Evolutionary conservation across 64 coral and sea anemone species (phyloP), one percentile per base, ranked within the genome.

Genomic region (Exaiptasia diaphana): DNA sequence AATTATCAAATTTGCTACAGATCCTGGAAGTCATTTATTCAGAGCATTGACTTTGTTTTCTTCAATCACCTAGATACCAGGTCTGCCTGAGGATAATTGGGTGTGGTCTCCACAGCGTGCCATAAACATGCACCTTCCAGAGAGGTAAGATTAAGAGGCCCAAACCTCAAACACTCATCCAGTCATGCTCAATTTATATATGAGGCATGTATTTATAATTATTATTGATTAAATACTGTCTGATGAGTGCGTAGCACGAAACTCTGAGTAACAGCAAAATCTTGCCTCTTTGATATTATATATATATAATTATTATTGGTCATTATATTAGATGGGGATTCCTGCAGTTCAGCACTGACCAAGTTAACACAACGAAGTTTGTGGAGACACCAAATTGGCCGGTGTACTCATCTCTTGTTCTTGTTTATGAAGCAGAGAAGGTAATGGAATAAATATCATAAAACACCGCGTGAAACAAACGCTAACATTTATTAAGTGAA

Each of bases 21-120:
- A n/a, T n/a, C n/a, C n/a, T n/a, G n/a, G n/a, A 45, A 30, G 10
- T 34, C 15, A 22, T 59, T 22, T 52, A 6, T 65, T 43, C 27
- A 18, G 29, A 67, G 48, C 46, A 28, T 41, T 64, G 2, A 20
- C 2, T 53, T 49, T 68, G 20, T 36, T 14, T 32, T 86, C 1
- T 67, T 54, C 4, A n/a, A n/a, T n/a, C n/a, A n/a, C n/a, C n/a
- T 46, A 93, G 91, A 35, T 93, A 35, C 78, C 85, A 52, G 53
- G 79, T 8, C 67, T 77, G 1, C 91, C 91, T 64, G 91, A 93
- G 73, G 91, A 93, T 67, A 93, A 93, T 39, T 93, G 91, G 91
- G 91, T 93, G 85, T 93, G 91, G 91, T 93, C 91, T n/a, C 86
- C 91, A 74, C 91, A 93, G 53, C 43, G 71, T 70, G 71, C 91